These are phyloP conservation scores for Acanthaster planci DNA, from an alignment of 35 echinoderm and acorn worm genomes.

Conservation along the genomic window DNA sequence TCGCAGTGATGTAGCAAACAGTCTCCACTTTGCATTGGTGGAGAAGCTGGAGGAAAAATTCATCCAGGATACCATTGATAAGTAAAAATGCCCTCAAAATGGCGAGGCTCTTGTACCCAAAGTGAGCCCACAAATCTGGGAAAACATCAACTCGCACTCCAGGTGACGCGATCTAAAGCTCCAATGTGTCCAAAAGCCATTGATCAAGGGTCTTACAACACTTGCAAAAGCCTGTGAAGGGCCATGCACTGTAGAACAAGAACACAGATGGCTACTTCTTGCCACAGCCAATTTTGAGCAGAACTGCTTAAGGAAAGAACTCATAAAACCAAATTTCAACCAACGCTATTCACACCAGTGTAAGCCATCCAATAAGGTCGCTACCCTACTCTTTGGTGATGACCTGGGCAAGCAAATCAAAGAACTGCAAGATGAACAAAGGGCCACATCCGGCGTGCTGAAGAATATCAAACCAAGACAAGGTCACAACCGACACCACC, in stretches of 20 bases:
- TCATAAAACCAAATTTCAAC: conserved; percentile 49
- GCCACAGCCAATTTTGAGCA: conserved; percentile 22
- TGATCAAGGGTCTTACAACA: conserved; percentile 42
- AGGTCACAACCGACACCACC: no score
- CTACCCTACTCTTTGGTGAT: conserved; percentile 46
- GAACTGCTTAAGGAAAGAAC: conserved; percentile 40
- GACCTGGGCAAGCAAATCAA: conserved; percentile 46
- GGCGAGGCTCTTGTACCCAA: no score
- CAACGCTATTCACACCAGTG: conserved; percentile 31
- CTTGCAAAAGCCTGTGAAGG: neutral
- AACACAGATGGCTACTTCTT: conserved; percentile 32
- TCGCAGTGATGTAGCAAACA: no score
- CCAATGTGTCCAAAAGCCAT: conserved; percentile 35
- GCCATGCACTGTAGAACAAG: neutral
- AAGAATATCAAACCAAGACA: neutral
- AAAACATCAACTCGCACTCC: neutral
- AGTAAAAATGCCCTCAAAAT: no score
- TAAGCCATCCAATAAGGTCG: conserved; percentile 43
- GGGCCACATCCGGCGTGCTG: conserved; percentile 13
- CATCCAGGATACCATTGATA: no score
- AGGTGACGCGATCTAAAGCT: conserved; percentile 28
- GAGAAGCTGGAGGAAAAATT: no score
- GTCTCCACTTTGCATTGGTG: no score
- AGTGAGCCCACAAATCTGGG: conserved; percentile 46
- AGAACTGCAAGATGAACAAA: conserved; percentile 40